Evolutionary conservation across 2,113 vertebrate genomes (phyloP).

Genomic region (Cyphomyrus plagiostoma): DNA sequence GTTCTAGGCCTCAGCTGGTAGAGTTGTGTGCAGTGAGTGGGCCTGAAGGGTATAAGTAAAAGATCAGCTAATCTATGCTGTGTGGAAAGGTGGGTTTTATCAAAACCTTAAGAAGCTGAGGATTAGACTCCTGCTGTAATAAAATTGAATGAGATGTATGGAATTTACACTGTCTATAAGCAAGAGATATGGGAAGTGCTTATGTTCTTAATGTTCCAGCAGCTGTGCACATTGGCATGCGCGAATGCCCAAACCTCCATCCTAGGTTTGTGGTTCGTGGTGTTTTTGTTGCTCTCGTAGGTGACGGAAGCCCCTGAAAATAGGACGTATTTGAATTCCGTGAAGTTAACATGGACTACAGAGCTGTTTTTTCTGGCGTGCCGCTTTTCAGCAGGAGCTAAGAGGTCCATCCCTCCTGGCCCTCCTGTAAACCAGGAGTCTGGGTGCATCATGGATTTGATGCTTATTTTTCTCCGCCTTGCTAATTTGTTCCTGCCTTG

Average conservation of each 20-base stretch:
- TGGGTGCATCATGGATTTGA: background rate
- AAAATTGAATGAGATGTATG: background rate
- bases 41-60: background rate
- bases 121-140: background rate
- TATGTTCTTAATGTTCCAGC: background rate
- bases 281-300: background rate
- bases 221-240: no score
- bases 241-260: background rate
- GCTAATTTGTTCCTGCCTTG: conserved; percentile 11
- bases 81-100: background rate
- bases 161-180: background rate
- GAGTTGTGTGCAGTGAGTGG: background rate
- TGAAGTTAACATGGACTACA: background rate
- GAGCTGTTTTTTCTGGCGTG: background rate
- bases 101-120: background rate
- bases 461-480: background rate
- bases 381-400: background rate
- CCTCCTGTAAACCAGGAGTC: background rate
- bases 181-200: background rate
- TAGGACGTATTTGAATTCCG: background rate
- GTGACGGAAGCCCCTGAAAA: background rate
- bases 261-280: background rate
- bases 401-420: background rate
- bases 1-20: background rate
- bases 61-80: background rate